Base-by-base conservation (phyloP, 2,113 vertebrate species). In the Grammomys dolichurus region DNA sequence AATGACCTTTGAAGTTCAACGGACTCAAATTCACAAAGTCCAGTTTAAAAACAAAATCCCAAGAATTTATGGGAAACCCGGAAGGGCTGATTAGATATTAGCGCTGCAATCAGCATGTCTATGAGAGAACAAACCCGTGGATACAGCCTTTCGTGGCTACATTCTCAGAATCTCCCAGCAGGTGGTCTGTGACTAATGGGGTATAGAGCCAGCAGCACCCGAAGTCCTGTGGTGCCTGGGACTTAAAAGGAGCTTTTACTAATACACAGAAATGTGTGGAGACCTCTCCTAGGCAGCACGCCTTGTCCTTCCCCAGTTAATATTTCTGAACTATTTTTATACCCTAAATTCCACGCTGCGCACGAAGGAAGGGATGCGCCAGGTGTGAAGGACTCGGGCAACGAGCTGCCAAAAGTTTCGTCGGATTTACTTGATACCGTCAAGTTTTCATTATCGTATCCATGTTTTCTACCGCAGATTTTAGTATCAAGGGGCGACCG, bases 1-100 rank as follows among this genome's bases (percentile, higher is more conserved):
- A 90, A 85, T n/a, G 54, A 87, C 16, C 56, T 92, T 84, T 95
- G 60, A 33, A 22, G n/a, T 78, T 95, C 43, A 75, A 24, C 16
- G 51, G 58, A 69, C 24, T 94, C 7, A 90, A 70, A 16, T 63
- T 87, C 22, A 88, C 20, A n/a, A 90, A 78, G 67, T 80, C 19
- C 46, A 46, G 82, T 75, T 87, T 36, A 87, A 84, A 93, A 95
- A 89, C 24, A 90, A 96, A 93, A 88, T 70, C 36, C n/a, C 19
- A 48, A 89, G 36, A 85, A 87, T 73, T 87, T 70, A 87, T 67
- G 17, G 31, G 69, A 85, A 93, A 85, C 60, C 10, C n/a, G 5
- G 4, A 31, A n/a, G n/a, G 87, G 26, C 11, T 85, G 40, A 1
- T 58, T 40, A 87, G 33, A 56, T 33, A 86, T 24, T 24, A 43